phyloP scores from a whole-genome alignment of 30 jellyfish, hydroid and myxozoan species.

The Pseudorhiza aurosa region DNA sequence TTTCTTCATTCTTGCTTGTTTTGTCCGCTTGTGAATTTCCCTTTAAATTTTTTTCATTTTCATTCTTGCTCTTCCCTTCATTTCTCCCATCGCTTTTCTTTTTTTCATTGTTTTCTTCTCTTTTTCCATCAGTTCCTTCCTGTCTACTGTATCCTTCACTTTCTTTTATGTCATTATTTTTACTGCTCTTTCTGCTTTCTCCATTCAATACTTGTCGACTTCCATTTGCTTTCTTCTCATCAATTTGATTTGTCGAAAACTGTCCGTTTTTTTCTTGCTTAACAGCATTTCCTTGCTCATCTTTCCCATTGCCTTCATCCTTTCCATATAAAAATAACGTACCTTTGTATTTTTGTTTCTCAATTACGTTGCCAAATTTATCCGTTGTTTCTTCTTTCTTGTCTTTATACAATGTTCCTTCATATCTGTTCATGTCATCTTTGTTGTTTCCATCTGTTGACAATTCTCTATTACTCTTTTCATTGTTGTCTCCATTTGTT shows the following conservation, averaged over 20 bases:
- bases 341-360: conserved; percentile 56
- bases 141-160: neutral
- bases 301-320: neutral
- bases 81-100: neutral
- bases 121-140: neutral
- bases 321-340: conserved; percentile 38
- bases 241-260: neutral
- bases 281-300: neutral
- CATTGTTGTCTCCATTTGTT: neutral
- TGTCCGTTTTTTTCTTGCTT: neutral
- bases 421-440: conserved; percentile 31
- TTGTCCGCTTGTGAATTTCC: neutral
- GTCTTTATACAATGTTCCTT: conserved; percentile 57
- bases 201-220: neutral
- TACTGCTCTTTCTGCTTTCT: too few species aligned
- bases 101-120: neutral
- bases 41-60: neutral
- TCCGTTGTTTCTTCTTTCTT: conserved; percentile 29
- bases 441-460: conserved; percentile 13
- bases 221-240: neutral
- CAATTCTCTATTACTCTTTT: neutral
- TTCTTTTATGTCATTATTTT: neutral
- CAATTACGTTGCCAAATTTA: conserved; percentile 36
- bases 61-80: neutral
- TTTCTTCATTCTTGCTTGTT: neutral